Evolutionary conservation across 2,888 invertebrate genomes (phyloP).

Genomic region (Nudaria mundana): DNA sequence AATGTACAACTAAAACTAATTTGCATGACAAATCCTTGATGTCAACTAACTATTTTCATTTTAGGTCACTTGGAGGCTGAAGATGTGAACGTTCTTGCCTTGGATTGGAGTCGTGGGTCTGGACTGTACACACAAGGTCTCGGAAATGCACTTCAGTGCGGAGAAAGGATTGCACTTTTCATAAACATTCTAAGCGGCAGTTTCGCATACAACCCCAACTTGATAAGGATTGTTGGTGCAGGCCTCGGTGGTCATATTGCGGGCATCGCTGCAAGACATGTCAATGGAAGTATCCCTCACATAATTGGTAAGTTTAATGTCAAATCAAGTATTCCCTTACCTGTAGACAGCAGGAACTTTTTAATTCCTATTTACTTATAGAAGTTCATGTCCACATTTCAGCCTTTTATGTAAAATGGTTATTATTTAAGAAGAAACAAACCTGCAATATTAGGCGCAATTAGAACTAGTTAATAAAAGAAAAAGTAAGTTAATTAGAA

Average conservation of each 20-base stretch:
- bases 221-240: constrained; percentile 63
- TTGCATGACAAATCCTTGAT: too few relatives aligned
- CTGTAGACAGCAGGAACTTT: too few relatives aligned
- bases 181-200: constrained; percentile 52
- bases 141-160: constrained; percentile 55
- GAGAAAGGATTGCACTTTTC: constrained; percentile 56
- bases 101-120: constrained; percentile 65
- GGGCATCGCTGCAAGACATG: constrained; percentile 59
- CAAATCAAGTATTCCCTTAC: too few relatives aligned
- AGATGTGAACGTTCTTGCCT: constrained; percentile 63
- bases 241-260: constrained; percentile 68
- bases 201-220: constrained; percentile 46
- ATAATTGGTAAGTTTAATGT: constrained; percentile 63
- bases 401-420: too few relatives aligned
- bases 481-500: too few relatives aligned
- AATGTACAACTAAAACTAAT: too few relatives aligned
- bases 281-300: constrained; percentile 46
- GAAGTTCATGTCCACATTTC: too few relatives aligned
- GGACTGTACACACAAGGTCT: constrained; percentile 55
- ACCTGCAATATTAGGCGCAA: too few relatives aligned
- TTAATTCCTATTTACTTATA: too few relatives aligned
- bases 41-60: constrained; percentile 13
- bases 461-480: too few relatives aligned
- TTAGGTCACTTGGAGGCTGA: constrained; percentile 51
- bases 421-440: too few relatives aligned